phyloP scores from a whole-genome alignment of 2,797 vertebrate genomes.

The Knipowitschia caucasica region DNA sequence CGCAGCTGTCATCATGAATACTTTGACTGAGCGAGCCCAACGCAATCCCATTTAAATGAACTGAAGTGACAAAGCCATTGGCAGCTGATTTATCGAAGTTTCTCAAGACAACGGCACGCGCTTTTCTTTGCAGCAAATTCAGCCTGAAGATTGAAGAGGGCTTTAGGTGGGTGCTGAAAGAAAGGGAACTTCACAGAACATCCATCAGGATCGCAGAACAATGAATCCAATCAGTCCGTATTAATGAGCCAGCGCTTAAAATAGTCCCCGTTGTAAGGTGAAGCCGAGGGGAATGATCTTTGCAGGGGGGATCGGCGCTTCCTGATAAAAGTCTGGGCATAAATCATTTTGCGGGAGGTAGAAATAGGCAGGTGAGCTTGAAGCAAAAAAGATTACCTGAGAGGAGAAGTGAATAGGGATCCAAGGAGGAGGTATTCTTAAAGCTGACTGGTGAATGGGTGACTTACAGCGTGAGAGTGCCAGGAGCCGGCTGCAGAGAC shows the following conservation, averaged over 20 bases:
- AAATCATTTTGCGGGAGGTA: constrained; percentile 70
- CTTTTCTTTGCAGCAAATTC: constrained; percentile 58
- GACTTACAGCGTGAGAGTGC: constrained; percentile 50
- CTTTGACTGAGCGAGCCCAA: constrained; percentile 57
- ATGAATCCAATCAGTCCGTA: constrained; percentile 76
- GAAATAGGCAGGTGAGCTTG: constrained; percentile 66
- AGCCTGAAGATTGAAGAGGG: constrained; percentile 62
- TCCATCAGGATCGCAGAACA: constrained; percentile 72
- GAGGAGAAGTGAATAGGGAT: constrained; percentile 61
- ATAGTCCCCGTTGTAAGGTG: constrained; percentile 76
- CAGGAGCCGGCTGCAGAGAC: constrained; percentile 33
- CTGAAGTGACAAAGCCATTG: constrained; percentile 57
- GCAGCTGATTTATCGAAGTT: constrained; percentile 66
- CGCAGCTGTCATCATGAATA: constrained; percentile 54
- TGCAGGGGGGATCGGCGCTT: constrained; percentile 48
- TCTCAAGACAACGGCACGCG: constrained; percentile 56
- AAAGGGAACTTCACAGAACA: constrained; percentile 67
- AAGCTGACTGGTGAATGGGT: constrained; percentile 55
- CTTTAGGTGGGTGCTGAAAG: constrained; percentile 59
- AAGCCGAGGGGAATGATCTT: constrained; percentile 77
- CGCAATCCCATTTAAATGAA: constrained; percentile 61
- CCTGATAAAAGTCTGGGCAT: constrained; percentile 74
- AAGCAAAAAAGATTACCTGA: constrained; percentile 67
- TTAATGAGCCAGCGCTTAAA: constrained; percentile 78
- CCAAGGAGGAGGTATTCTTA: constrained; percentile 62